A percentile compares a stretch with the other conserved stretches of the same genome.
Evolutionary conservation across 2,797 vertebrate species (phyloP).

Genomic region (Squalus acanthias): DNA sequence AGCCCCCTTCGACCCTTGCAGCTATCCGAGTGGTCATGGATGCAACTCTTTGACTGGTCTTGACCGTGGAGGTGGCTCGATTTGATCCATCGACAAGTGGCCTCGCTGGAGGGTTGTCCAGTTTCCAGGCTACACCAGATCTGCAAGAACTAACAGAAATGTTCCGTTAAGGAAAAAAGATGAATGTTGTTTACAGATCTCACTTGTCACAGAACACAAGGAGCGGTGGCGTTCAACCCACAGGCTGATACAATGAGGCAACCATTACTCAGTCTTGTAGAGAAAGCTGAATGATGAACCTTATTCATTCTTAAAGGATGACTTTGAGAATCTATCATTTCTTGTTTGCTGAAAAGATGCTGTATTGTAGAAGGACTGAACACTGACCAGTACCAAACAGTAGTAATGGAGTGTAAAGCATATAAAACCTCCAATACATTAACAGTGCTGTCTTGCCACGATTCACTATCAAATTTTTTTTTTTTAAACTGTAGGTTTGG

Average conservation of each 20-base stretch:
- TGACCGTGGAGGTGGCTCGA: conserved; percentile 55
- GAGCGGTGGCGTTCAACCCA: background rate
- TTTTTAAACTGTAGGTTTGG: background rate
- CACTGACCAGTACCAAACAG: background rate
- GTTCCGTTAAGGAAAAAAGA: background rate
- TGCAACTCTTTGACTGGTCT: conserved; percentile 64
- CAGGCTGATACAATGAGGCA: background rate
- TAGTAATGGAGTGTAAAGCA: background rate
- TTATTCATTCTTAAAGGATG: background rate
- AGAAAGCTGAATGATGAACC: background rate
- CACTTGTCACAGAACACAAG: background rate
- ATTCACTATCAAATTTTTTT: background rate
- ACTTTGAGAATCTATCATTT: background rate
- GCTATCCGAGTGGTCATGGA: conserved; percentile 75
- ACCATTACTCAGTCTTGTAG: background rate
- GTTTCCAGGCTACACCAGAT: conserved; percentile 60
- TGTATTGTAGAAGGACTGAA: background rate
- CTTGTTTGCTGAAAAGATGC: background rate
- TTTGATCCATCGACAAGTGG: conserved; percentile 64
- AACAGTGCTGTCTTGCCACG: background rate
- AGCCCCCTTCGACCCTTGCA: conserved; percentile 74
- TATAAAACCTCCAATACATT: background rate
- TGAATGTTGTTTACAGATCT: background rate
- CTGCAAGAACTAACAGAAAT: conserved; percentile 43
- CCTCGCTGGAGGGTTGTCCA: conserved; percentile 77